These are phyloP conservation scores for Brienomyrus longianalis DNA, from an alignment of 2,113 vertebrate genomes.

Conservation along the genomic window DNA sequence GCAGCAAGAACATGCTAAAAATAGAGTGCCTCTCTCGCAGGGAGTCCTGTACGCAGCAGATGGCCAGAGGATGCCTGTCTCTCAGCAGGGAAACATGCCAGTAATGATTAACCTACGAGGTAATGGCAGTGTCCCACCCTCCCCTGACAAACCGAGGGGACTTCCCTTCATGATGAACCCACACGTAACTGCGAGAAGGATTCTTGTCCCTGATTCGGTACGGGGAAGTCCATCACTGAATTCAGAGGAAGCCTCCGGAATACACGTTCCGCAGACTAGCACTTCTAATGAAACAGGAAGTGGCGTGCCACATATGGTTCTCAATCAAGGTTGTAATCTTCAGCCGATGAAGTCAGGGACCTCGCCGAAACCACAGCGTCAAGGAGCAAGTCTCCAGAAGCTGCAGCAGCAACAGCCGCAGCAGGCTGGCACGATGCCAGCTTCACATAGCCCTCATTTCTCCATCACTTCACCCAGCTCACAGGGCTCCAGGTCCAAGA, in stretches of 20 bases:
- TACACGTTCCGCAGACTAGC: constrained; percentile 50
- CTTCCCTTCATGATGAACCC: constrained; percentile 75
- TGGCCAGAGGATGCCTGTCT: constrained; percentile 77
- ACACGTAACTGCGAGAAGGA: constrained; percentile 74
- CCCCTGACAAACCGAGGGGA: constrained; percentile 86
- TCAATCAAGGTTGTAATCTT: constrained; percentile 68
- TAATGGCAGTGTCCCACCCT: constrained; percentile 75
- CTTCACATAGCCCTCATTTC: constrained; percentile 78
- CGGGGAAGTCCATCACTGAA: constrained; percentile 73
- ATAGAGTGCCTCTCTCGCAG: constrained; percentile 76
- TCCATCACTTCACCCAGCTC: constrained; percentile 79
- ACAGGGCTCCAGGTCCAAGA: constrained; percentile 91
- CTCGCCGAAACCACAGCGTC: constrained; percentile 68
- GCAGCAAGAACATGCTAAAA: constrained; percentile 77
- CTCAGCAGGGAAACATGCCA: constrained; percentile 75
- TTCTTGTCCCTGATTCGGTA: constrained; percentile 76
- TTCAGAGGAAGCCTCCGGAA: constrained; percentile 62
- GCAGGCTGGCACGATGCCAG: constrained; percentile 63
- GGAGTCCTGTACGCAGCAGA: constrained; percentile 73
- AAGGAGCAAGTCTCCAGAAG: constrained; percentile 85
- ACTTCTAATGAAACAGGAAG: constrained; percentile 60
- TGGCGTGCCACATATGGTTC: constrained; percentile 75
- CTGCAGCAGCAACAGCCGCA: constrained; percentile 76
- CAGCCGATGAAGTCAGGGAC: constrained; percentile 83
- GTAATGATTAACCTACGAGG: constrained; percentile 91